These are phyloP conservation scores for Drosophila azteca DNA, from an alignment of 1,140 invertebrate genomes.

Conservation along the genomic window DNA sequence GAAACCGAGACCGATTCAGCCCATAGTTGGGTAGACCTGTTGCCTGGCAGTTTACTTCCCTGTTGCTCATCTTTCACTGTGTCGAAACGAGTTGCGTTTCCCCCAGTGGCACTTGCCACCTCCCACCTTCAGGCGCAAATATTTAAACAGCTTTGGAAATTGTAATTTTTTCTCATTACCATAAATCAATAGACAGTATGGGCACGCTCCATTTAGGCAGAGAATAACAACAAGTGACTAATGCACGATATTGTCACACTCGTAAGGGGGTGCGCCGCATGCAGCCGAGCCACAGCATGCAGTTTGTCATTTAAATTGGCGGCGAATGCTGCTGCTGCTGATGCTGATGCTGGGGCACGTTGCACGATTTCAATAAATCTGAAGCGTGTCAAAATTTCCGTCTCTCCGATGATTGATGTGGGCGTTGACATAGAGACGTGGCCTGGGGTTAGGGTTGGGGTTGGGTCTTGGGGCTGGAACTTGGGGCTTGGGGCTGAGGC, in stretches of 20 bases:
- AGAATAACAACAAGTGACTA: constrained; percentile 36
- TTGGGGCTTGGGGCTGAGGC: constrained; percentile 2
- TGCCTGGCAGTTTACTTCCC: neutral
- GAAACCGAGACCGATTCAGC: neutral
- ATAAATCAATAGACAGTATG: neutral
- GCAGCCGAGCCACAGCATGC: constrained; percentile 33
- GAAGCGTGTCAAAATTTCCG: constrained; percentile 42
- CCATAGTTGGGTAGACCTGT: neutral
- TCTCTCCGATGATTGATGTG: constrained; percentile 49
- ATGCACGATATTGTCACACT: constrained; percentile 37
- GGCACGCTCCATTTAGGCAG: constrained; percentile 32
- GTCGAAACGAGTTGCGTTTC: neutral
- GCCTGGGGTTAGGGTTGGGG: neutral
- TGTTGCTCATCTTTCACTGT: neutral
- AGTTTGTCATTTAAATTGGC: constrained; percentile 19
- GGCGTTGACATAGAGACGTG: constrained; percentile 5
- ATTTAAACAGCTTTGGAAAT: constrained; percentile 37
- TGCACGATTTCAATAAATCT: constrained; percentile 68
- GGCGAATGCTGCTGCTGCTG: constrained; percentile 4
- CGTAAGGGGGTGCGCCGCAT: neutral
- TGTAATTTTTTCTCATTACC: constrained; percentile 9
- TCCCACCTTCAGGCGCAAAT: constrained; percentile 11
- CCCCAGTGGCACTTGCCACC: too few relatives aligned
- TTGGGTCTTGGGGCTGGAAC: neutral
- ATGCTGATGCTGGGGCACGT: constrained; percentile 27